These are phyloP conservation scores for Xylota sylvarum DNA, from an alignment of 2,888 invertebrate species.

Conservation along the genomic window DNA sequence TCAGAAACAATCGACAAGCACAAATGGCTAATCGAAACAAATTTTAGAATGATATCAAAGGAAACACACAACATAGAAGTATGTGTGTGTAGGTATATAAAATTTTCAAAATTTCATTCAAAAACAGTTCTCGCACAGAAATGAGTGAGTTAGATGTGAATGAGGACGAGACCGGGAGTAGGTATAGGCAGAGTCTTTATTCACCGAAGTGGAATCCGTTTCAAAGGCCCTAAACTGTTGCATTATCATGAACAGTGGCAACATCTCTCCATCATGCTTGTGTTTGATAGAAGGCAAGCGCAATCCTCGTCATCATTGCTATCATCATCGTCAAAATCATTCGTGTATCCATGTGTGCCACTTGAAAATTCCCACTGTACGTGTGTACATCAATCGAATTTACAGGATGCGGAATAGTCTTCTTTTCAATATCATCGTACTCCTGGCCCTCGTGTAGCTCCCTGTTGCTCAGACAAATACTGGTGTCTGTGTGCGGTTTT, in stretches of 20 bases:
- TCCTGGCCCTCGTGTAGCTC: background rate
- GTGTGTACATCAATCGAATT: constrained; percentile 12
- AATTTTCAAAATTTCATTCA: constrained; percentile 53
- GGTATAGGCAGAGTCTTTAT: constrained; percentile 21
- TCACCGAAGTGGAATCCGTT: constrained; percentile 68
- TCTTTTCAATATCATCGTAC: background rate
- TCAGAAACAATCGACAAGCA: constrained; percentile 66
- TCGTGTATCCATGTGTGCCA: constrained; percentile 7
- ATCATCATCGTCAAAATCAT: constrained; percentile 60
- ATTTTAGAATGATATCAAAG: constrained; percentile 59
- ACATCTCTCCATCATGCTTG: background rate
- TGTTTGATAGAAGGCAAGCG: constrained; percentile 29
- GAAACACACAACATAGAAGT: constrained; percentile 38
- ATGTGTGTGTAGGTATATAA: too few species aligned
- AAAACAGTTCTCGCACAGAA: constrained; percentile 22
- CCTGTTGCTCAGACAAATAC: constrained; percentile 16
- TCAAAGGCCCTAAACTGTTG: constrained; percentile 55
- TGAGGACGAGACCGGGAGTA: background rate
- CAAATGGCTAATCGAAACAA: constrained; percentile 50
- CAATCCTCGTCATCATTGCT: constrained; percentile 52
- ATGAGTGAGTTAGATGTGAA: constrained; percentile 21
- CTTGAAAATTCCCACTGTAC: constrained; percentile 15
- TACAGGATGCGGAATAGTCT: constrained; percentile 27
- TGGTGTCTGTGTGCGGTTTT: constrained; percentile 12
- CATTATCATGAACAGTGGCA: constrained; percentile 26